These are phyloP conservation scores for Ceyx margarethae DNA, from an alignment of 2,113 vertebrate species.

Conservation along the genomic window DNA sequence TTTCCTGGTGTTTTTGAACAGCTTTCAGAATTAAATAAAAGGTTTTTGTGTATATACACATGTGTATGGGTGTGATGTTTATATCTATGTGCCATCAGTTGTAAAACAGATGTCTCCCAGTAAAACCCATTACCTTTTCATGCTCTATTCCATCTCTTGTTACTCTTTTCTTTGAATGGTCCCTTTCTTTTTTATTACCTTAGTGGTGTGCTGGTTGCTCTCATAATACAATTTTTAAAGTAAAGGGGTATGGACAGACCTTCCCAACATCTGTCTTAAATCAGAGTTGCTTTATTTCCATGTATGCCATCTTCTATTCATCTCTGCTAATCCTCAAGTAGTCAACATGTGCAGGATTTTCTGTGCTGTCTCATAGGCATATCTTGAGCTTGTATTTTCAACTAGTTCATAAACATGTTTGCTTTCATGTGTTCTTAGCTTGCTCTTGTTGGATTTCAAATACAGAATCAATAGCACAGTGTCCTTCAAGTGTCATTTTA, in stretches of 20 bases:
- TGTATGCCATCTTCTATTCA: constrained; percentile 61
- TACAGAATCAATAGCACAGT: constrained; percentile 30
- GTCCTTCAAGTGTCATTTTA: constrained; percentile 46
- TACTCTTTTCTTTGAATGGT: neutral
- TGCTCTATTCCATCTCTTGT: neutral
- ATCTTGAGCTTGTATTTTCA: constrained; percentile 38
- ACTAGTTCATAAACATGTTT: constrained; percentile 19
- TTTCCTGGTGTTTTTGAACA: neutral
- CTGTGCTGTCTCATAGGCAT: constrained; percentile 26
- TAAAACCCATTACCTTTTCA: neutral
- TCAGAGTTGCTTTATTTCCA: constrained; percentile 63
- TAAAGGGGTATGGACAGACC: neutral
- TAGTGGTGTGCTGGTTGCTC: neutral
- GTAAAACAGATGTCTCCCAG: neutral
- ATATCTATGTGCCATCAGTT: rapidly evolving
- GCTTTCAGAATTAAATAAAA: neutral
- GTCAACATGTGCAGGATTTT: constrained; percentile 41
- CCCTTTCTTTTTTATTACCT: neutral
- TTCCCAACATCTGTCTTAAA: constrained; percentile 62
- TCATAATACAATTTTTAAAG: neutral
- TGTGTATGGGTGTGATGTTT: neutral
- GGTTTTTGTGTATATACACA: neutral
- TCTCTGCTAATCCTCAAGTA: constrained; percentile 59
- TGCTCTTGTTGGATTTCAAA: constrained; percentile 38
- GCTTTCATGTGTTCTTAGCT: constrained; percentile 44